These are phyloP conservation scores for Neodontobutis hainanensis DNA, from an alignment of 2,113 vertebrate genomes.

Conservation along the genomic window DNA sequence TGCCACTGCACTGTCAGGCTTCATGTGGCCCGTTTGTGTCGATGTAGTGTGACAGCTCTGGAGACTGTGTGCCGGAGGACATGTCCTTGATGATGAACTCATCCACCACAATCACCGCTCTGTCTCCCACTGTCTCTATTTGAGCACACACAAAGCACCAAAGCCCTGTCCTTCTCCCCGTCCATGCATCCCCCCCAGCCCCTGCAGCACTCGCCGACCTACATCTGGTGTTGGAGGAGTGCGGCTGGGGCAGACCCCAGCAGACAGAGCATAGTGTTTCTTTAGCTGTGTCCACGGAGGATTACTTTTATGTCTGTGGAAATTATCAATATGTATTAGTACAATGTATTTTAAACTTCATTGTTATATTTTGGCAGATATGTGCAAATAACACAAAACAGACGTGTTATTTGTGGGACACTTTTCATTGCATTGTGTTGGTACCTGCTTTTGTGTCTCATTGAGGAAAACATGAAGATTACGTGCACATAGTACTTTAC, in stretches of 20 bases:
- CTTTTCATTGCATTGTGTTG: no score
- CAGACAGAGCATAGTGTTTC: slow-evolving; percentile 61
- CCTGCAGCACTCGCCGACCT: slow-evolving; percentile 75
- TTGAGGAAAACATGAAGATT: neutral
- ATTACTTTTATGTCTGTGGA: neutral
- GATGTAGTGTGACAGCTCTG: slow-evolving; percentile 75
- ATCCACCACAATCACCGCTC: slow-evolving; percentile 59
- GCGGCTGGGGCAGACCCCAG: slow-evolving; percentile 52
- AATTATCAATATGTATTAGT: no score
- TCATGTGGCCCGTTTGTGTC: slow-evolving; percentile 53
- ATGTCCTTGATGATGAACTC: slow-evolving; percentile 74
- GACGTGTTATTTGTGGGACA: no score
- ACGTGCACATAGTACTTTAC: neutral
- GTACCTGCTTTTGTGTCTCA: neutral
- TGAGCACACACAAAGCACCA: slow-evolving; percentile 16
- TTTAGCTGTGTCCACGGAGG: slow-evolving; percentile 10
- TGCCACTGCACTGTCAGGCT: slow-evolving; percentile 54
- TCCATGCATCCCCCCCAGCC: slow-evolving; percentile 44
- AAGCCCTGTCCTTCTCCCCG: slow-evolving; percentile 3
- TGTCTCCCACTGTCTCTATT: slow-evolving; percentile 6
- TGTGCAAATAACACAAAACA: no score
- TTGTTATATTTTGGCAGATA: no score
- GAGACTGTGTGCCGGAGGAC: slow-evolving; percentile 65
- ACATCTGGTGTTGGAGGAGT: slow-evolving; percentile 72
- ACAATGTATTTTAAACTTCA: no score